Evolutionary conservation across 2,113 vertebrate species (phyloP).

Genomic region (Equus quagga): DNA sequence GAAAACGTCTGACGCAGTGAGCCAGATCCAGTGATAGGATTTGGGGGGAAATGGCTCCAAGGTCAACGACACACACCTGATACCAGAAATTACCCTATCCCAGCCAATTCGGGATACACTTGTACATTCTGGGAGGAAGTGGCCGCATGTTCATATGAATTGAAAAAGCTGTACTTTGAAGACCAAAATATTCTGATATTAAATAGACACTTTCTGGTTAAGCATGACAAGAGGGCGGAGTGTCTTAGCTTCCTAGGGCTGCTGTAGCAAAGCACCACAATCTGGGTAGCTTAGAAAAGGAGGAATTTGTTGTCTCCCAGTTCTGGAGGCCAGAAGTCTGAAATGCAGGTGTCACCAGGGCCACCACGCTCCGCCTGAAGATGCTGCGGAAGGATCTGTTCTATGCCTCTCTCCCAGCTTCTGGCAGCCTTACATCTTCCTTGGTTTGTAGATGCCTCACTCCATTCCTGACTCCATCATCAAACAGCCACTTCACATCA

Average conservation of each 20-base stretch:
- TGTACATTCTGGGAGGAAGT: not conserved
- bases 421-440: not conserved
- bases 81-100: not conserved
- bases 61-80: not conserved
- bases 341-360: not conserved
- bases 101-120: not conserved
- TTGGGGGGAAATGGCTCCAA: not conserved
- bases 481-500: not conserved
- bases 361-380: not conserved
- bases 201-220: not conserved
- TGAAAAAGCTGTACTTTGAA: not conserved
- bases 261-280: not conserved
- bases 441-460: not conserved
- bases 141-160: not conserved
- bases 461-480: not conserved
- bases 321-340: not conserved
- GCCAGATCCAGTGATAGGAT: not conserved
- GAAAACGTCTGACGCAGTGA: not conserved
- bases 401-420: not conserved
- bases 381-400: not conserved
- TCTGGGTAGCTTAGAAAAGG: not conserved
- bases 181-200: not conserved
- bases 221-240: not conserved
- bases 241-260: not conserved
- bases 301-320: not conserved